Evolutionary conservation across 2,113 vertebrate genomes (phyloP), one percentile per base, ranked within the genome.

Genomic region (Nothobranchius furzeri): DNA sequence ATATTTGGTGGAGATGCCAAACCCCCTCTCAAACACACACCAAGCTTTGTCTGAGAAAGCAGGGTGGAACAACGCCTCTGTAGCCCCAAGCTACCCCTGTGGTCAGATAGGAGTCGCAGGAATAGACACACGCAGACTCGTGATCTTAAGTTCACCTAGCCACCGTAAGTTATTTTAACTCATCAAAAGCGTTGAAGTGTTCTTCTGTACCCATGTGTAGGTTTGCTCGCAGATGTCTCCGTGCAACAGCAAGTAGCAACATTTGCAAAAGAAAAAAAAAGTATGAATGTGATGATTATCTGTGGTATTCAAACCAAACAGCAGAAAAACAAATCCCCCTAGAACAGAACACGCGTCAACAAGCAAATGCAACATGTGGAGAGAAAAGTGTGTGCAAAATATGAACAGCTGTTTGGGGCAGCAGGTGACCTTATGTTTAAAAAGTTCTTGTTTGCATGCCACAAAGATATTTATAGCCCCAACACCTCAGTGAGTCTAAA

Each of bases 1-100:
- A 90, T 90, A 90, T 90, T 90, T 90, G 58, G 79, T 60, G 75
- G 85, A 62, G 70, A 87, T 85, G 87, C 86, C 85, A 81, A 89
- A 63, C 84, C 76, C 75, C 86, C 66, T 78, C 50, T 84, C 43
- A 9, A 64, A 81, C 74, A 91, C 90, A 91, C 89, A 82, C 36
- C 9, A 37, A 7, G 74, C 89, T 89, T 88, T 91, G 89, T 91
- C 36, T 36, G 10, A 65, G 59, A 54, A 49, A 81, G 73, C 12
- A 9, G 67, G 85, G 77, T 7, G 73, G 84, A 88, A 90, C 85
- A 90, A 90, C 82, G 84, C 60, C 25, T 62, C 70, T 45, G 66
- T 58, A 70, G 72, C 73, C 70, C 37, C 3, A 74, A 43, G 68
- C 64, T 54, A 82, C 73, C 78, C 35, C 58, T 8, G 25, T 45